Conservation (phyloP, 2,797 vertebrate genomes). For the Spondyliosoma cantharus region DNA sequence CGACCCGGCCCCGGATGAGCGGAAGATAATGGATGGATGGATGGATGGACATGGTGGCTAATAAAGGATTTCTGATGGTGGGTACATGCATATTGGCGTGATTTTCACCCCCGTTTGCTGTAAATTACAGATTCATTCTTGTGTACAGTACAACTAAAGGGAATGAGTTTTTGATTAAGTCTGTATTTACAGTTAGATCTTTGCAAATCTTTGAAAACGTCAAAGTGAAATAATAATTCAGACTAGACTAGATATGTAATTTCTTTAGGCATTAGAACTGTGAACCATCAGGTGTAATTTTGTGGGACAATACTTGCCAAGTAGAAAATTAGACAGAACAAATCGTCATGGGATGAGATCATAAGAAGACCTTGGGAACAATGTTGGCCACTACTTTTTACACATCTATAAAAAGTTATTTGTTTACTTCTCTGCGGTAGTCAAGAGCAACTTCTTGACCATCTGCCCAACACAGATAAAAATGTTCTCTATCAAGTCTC, state of each 20-base stretch:
- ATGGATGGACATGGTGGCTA: too few relatives aligned
- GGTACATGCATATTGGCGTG: too few relatives aligned
- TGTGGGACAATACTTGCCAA: background rate
- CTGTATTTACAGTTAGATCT: background rate
- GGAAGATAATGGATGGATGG: too few relatives aligned
- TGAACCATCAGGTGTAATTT: background rate
- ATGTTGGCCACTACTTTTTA: too few relatives aligned
- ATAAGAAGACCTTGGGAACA: background rate
- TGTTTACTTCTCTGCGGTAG: background rate
- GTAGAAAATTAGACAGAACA: too few relatives aligned
- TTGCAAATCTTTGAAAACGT: background rate
- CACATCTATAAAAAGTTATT: background rate
- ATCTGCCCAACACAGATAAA: constrained; percentile 1
- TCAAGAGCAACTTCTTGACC: background rate
- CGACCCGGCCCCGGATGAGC: too few relatives aligned
- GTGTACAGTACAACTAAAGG: background rate
- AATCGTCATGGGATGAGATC: background rate
- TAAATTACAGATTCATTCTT: background rate
- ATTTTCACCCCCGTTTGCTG: too few relatives aligned
- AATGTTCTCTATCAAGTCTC: background rate
- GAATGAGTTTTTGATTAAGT: background rate
- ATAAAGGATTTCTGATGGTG: too few relatives aligned
- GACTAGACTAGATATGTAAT: background rate
- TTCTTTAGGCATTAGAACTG: too few relatives aligned
- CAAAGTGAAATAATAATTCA: background rate